phyloP scores from a whole-genome alignment of 2,113 vertebrate species.

The Malurus alboscapulatus region DNA sequence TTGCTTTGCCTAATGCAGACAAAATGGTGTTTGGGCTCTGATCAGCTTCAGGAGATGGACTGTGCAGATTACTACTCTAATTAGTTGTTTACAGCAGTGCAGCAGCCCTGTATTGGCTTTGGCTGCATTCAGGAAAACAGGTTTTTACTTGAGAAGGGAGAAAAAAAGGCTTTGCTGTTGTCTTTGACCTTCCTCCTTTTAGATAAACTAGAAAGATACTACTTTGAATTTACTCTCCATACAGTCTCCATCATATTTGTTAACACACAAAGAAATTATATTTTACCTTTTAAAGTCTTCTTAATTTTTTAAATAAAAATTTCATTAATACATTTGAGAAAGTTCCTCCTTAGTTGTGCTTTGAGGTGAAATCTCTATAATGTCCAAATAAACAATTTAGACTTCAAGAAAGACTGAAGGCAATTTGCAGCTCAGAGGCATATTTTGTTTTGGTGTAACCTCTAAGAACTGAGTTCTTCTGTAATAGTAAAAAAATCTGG shows the following conservation, averaged over 20 bases:
- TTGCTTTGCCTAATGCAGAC: background rate
- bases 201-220: background rate
- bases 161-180: accelerated
- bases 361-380: background rate
- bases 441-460: background rate
- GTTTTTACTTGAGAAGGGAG: background rate
- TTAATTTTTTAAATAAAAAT: background rate
- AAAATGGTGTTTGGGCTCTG: background rate
- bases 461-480: background rate
- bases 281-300: background rate
- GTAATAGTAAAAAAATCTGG: background rate
- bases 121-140: background rate
- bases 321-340: background rate
- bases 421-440: background rate
- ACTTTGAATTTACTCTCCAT: background rate
- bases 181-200: background rate
- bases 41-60: background rate
- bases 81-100: background rate
- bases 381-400: background rate
- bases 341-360: background rate
- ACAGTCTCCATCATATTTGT: background rate
- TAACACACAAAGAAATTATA: background rate
- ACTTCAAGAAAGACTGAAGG: background rate
- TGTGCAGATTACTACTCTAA: background rate
- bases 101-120: background rate